A percentile compares a stretch with the other conserved stretches of the same genome.
Conservation (phyloP, 2,113 vertebrate genomes). For the Pterocles orientalis region DNA sequence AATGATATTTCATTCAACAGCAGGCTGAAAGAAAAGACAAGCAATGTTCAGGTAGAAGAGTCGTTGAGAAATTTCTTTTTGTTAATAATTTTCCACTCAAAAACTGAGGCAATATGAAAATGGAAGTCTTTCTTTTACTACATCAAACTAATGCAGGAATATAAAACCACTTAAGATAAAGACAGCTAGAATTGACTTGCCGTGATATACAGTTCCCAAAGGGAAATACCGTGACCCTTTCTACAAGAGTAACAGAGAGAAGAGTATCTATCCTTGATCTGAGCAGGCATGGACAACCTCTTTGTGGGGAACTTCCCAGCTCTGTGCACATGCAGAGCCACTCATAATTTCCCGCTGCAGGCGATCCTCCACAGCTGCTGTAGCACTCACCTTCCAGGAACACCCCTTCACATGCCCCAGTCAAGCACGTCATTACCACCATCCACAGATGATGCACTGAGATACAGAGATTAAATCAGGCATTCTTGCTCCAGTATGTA, state of each 20-base stretch:
- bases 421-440: neutral
- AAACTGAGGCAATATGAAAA: constrained; percentile 3
- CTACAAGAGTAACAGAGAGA: neutral
- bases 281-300: neutral
- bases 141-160: neutral
- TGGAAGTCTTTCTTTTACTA: neutral
- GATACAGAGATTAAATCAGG: neutral
- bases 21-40: neutral
- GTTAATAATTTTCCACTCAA: neutral
- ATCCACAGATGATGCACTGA: neutral
- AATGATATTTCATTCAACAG: neutral
- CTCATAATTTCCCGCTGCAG: neutral
- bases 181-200: neutral
- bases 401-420: neutral
- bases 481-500: neutral
- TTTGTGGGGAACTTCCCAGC: neutral
- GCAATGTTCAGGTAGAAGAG: neutral
- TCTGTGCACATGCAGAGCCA: neutral
- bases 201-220: neutral
- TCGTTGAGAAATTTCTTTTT: neutral
- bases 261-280: neutral
- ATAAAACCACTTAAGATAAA: constrained; percentile 39
- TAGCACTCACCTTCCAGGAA: constrained; percentile 32
- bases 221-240: neutral
- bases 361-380: neutral